Base-by-base conservation (phyloP, 1,140 invertebrate species). In the Zaprionus davidi region DNA sequence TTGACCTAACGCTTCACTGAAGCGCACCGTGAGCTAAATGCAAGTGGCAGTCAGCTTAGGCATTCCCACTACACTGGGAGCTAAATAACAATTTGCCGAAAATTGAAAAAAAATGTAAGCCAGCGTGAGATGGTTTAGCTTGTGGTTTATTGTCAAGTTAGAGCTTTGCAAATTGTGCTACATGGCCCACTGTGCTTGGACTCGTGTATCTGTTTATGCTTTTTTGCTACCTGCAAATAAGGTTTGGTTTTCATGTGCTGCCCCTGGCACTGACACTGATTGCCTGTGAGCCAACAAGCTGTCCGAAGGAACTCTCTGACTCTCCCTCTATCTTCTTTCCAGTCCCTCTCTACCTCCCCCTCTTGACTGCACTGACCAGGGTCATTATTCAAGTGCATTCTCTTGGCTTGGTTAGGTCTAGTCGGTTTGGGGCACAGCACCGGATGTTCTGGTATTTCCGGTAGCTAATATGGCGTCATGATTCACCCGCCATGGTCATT, bases 361-460 rank as follows among this genome's bases (percentile, higher is more conserved):
- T 20, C 20, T 20, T 83, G 81, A 83, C 81, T 84, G 81, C 81
- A 84, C 65, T 84, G 73, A 71, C 79, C 77, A 80, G 66, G 81
- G 70, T 63, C 81, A 84, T 84, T 77, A 84, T 84, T 84, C 81
- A 84, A 74, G 71, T 84, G 81, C 81, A 84, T 46, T 46, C 81
- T 84, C 78, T 28, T 20, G 36, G 12, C 59, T 49, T 65, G 70
- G 70, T 66, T 44, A 58, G 28, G 28, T 46, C 41, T 60, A 13
- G 66, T 24, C 56, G 44, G 55, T 44, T 66, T 84, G 74, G 71
- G 75, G 78, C 56, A 58, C n/a, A 65, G 36, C 38, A 79, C 81
- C 82, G 82, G 82, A 84, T 81, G 82, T 84, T 74, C 74, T 72
- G 82, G 81, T 78, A 85, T 84, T 84, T 84, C 81, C 82, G 82